Conservation (phyloP, 1,140 invertebrate genomes). For the Drosophila malerkotliana region DNA sequence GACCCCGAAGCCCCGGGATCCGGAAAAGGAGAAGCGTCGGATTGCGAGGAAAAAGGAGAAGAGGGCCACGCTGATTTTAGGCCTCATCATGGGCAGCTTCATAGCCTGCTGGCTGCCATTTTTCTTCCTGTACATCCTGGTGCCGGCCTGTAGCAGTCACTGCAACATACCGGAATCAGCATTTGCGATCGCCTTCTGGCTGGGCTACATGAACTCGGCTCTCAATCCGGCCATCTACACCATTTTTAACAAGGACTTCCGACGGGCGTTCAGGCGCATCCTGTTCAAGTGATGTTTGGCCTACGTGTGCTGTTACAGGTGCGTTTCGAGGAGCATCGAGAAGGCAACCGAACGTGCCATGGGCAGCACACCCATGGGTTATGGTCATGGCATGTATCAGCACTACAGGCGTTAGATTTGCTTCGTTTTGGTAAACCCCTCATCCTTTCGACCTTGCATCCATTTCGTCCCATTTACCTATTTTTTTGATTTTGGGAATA, state of each 20-base stretch:
- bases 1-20: slow-evolving; percentile 91
- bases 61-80: slow-evolving; percentile 97
- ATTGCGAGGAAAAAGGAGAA: slow-evolving; percentile 98
- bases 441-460: neutral
- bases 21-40: slow-evolving; percentile 95
- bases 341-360: slow-evolving; percentile 84
- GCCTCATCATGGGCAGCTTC: slow-evolving; percentile 99
- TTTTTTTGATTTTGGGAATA: slow-evolving; percentile 1
- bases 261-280: slow-evolving; percentile 96
- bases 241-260: slow-evolving; percentile 99
- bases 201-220: slow-evolving; percentile 99
- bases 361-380: slow-evolving; percentile 84
- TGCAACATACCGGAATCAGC: slow-evolving; percentile 92
- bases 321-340: slow-evolving; percentile 85
- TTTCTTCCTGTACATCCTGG: slow-evolving; percentile 96
- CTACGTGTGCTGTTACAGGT: slow-evolving; percentile 89
- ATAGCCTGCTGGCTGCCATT: slow-evolving; percentile 99
- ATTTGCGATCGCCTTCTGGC: slow-evolving; percentile 98
- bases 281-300: slow-evolving; percentile 96
- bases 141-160: slow-evolving; percentile 89
- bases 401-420: slow-evolving; percentile 83
- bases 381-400: slow-evolving; percentile 82
- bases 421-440: slow-evolving; percentile 43
- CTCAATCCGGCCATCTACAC: slow-evolving; percentile 99
- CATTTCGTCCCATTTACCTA: neutral